Percentiles rank a stretch among this genome's conserved stretches.
Conservation (phyloP, 37 sponge, comb jelly and placozoan species). For the Oopsacas minuta region DNA sequence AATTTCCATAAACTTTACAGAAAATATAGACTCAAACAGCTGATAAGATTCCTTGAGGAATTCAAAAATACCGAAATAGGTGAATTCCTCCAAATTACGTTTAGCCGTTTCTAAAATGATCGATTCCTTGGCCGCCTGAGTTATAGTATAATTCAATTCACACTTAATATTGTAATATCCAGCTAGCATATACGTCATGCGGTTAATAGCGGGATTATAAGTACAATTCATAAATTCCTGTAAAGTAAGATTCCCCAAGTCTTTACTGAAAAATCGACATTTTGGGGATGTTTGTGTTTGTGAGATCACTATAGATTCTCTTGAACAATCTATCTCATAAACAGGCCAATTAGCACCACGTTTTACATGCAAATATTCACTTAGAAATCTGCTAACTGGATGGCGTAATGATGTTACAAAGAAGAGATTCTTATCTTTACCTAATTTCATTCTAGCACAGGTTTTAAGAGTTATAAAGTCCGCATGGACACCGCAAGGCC, state of each 20-base stretch:
- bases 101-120: neutral
- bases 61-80: neutral
- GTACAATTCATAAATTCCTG: neutral
- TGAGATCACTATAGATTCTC: neutral
- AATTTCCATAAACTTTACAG: neutral
- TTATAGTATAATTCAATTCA: neutral
- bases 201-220: neutral
- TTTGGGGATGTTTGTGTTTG: too few species aligned
- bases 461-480: neutral
- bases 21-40: neutral
- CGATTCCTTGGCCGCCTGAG: neutral
- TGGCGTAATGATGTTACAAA: neutral
- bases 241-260: neutral
- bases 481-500: neutral
- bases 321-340: neutral
- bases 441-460: neutral
- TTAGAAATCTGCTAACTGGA: neutral
- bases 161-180: neutral
- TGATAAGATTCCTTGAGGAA: neutral
- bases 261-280: neutral
- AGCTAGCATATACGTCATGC: neutral
- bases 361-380: neutral
- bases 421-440: neutral
- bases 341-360: slow-evolving; percentile 7
- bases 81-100: neutral